phyloP scores from a whole-genome alignment of 2,888 invertebrate species.

The Drosophila niveifrons region DNA sequence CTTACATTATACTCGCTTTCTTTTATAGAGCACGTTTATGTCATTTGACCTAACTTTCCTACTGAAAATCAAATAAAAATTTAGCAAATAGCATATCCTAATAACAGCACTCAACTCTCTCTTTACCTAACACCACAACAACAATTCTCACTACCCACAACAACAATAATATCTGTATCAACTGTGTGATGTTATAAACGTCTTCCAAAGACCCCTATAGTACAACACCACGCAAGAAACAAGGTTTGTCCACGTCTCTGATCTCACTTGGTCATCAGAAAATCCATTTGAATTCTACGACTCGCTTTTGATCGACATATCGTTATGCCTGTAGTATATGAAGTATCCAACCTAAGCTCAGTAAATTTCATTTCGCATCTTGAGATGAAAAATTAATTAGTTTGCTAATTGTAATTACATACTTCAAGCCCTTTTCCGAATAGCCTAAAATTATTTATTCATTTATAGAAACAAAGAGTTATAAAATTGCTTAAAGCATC shows the following conservation, averaged over 20 bases:
- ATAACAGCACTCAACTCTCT: conserved; percentile 78
- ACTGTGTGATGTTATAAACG: conserved; percentile 58
- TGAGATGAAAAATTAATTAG: conserved; percentile 15
- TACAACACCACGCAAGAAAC: conserved; percentile 83
- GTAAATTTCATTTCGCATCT: conserved; percentile 27
- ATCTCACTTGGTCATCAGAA: conserved; percentile 43
- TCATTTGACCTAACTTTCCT: conserved; percentile 44
- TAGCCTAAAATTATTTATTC: no score
- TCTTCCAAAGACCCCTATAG: conserved; percentile 83
- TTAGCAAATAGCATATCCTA: conserved; percentile 60
- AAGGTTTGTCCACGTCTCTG: conserved; percentile 78
- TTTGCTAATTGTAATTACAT: not conserved
- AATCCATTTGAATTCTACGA: conserved; percentile 33
- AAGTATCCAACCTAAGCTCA: not conserved
- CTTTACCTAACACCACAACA: conserved; percentile 59
- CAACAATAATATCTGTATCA: conserved; percentile 32
- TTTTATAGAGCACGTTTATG: conserved; percentile 50
- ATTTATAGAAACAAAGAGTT: no score
- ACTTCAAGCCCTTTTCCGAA: no score
- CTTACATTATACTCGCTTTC: conserved; percentile 17
- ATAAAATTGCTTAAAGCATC: not conserved
- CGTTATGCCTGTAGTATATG: conserved; percentile 14
- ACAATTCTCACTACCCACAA: conserved; percentile 29
- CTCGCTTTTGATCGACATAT: conserved; percentile 31
- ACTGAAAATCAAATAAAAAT: conserved; percentile 36